Percentiles rank a stretch among this genome's conserved stretches.
phyloP scores from a whole-genome alignment of 2,113 vertebrate genomes.

The Petaurus breviceps region DNA sequence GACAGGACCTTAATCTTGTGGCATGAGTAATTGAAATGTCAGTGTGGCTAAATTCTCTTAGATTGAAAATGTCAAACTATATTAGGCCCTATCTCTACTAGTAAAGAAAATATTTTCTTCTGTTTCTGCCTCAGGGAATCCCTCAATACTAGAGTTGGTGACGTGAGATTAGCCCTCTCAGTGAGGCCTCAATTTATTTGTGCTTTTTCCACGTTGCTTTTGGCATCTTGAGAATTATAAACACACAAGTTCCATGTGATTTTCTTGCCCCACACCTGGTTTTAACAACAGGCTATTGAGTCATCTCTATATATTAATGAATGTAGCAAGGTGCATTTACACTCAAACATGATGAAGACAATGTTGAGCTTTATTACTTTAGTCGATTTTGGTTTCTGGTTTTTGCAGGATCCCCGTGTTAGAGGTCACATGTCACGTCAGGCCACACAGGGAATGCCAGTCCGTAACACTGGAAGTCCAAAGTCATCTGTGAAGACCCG shows the following conservation, averaged over 20 bases:
- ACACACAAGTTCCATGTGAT: not conserved
- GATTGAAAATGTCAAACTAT: not conserved
- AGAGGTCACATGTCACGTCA: conserved; percentile 92
- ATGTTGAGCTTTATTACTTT: accelerated
- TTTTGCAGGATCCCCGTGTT: conserved; percentile 88
- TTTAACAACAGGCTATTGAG: not conserved
- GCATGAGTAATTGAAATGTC: conserved; percentile 18
- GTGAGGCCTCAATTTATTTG: not conserved
- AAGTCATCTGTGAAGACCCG: conserved; percentile 98
- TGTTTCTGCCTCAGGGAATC: not conserved
- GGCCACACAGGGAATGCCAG: conserved; percentile 93
- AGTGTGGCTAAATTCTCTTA: not conserved
- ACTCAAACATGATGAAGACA: not conserved
- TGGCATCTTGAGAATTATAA: not conserved
- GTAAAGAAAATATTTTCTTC: not conserved
- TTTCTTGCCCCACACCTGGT: not conserved
- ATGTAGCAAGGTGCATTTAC: not conserved
- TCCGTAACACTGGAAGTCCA: conserved; percentile 95
- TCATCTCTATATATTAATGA: not conserved
- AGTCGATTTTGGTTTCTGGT: conserved; percentile 24
- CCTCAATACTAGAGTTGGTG: not conserved
- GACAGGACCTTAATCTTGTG: not conserved
- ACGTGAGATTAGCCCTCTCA: not conserved
- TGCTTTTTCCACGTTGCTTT: not conserved
- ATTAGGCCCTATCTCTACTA: not conserved